phyloP scores from a whole-genome alignment of 2,888 invertebrate species.

The Megaustenia siamemsis region DNA sequence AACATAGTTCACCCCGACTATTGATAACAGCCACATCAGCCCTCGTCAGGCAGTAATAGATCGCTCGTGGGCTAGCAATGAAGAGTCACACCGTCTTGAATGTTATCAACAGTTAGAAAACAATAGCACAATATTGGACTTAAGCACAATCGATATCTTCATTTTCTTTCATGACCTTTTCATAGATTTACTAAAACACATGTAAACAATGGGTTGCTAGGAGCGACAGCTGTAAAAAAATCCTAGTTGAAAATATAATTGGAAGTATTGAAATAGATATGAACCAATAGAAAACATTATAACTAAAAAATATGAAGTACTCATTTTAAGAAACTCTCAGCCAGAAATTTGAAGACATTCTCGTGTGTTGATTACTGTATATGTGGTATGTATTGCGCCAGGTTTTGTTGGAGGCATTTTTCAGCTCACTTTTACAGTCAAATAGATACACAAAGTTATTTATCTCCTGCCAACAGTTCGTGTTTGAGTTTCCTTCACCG shows the following conservation, averaged over 20 bases:
- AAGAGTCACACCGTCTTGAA: neutral
- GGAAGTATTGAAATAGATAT: neutral
- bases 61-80: neutral
- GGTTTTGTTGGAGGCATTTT: neutral
- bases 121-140: neutral
- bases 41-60: neutral
- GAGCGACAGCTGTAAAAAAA: neutral
- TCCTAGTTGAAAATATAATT: neutral
- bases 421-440: neutral
- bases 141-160: neutral
- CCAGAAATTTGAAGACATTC: neutral
- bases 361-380: neutral
- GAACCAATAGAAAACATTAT: neutral
- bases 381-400: neutral
- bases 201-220: neutral
- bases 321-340: neutral
- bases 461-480: neutral
- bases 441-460: neutral
- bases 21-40: neutral
- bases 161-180: no score
- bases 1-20: neutral
- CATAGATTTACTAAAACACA: neutral
- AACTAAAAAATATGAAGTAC: neutral
- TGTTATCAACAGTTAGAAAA: neutral
- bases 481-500: neutral